Percentiles rank a stretch among this genome's conserved stretches.
Evolutionary conservation across 2,113 vertebrate genomes (phyloP).

Genomic region (Tor tambroides): DNA sequence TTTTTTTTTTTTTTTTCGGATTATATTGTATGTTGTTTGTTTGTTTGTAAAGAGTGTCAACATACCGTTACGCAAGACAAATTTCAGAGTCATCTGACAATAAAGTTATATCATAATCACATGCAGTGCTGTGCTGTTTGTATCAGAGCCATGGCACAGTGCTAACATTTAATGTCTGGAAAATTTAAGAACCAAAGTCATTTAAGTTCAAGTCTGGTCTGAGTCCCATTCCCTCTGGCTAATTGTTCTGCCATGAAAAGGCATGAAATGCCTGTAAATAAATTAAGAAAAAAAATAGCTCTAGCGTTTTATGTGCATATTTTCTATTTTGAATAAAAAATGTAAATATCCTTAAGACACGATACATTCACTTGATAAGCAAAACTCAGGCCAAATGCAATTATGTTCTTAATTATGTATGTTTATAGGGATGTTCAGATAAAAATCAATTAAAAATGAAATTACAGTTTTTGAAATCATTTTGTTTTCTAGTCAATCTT

Average conservation of each 20-base stretch:
- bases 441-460: no score
- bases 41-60: no score
- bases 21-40: no score
- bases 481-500: no score
- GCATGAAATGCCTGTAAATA: not conserved
- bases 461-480: no score
- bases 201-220: not conserved
- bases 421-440: no score
- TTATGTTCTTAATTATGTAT: not conserved
- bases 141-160: not conserved
- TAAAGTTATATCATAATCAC: no score
- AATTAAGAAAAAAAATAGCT: not conserved
- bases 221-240: not conserved
- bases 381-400: not conserved
- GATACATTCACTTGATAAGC: not conserved
- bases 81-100: no score
- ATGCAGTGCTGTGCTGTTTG: conserved; percentile 1
- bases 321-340: not conserved
- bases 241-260: not conserved
- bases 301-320: not conserved
- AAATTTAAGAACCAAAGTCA: not conserved
- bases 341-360: not conserved
- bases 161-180: not conserved
- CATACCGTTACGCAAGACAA: no score
- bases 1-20: no score